phyloP scores from a whole-genome alignment of 2,888 invertebrate genomes.

The Drosophila vallismaia region DNA sequence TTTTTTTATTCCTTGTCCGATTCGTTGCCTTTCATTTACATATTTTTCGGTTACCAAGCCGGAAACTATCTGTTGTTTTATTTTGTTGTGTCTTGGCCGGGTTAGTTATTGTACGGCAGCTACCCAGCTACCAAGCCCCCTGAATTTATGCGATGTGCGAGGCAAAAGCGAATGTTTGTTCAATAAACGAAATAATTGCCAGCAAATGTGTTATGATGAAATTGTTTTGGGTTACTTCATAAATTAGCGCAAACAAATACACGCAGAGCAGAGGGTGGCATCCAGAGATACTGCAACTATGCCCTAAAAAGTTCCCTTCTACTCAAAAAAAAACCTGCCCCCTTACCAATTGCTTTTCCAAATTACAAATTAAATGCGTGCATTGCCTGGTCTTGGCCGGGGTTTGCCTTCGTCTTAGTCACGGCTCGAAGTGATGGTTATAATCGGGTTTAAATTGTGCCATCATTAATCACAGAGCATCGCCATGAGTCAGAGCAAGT shows the following conservation, averaged over 20 bases:
- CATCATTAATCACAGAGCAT: slow-evolving; percentile 62
- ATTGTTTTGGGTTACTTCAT: slow-evolving; percentile 79
- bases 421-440: slow-evolving; percentile 49
- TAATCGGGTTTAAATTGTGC: slow-evolving; percentile 69
- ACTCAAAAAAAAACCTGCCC: neutral
- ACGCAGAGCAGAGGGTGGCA: slow-evolving; percentile 24
- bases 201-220: slow-evolving; percentile 79
- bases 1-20: slow-evolving; percentile 23
- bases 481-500: slow-evolving; percentile 33
- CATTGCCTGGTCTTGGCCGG: slow-evolving; percentile 12
- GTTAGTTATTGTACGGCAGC: slow-evolving; percentile 37
- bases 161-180: slow-evolving; percentile 67
- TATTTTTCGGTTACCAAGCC: slow-evolving; percentile 73
- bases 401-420: slow-evolving; percentile 36
- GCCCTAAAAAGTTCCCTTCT: too few species aligned
- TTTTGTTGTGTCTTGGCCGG: slow-evolving; percentile 44
- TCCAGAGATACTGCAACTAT: too few species aligned
- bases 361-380: slow-evolving; percentile 37
- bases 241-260: slow-evolving; percentile 68
- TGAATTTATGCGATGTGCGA: slow-evolving; percentile 71
- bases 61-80: slow-evolving; percentile 47
- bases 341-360: slow-evolving; percentile 9
- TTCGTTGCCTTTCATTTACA: slow-evolving; percentile 59
- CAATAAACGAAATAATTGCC: slow-evolving; percentile 77
- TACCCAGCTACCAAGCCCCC: slow-evolving; percentile 16